These are phyloP conservation scores for Myathropa florea DNA, from an alignment of 2,888 invertebrate genomes.

Conservation along the genomic window DNA sequence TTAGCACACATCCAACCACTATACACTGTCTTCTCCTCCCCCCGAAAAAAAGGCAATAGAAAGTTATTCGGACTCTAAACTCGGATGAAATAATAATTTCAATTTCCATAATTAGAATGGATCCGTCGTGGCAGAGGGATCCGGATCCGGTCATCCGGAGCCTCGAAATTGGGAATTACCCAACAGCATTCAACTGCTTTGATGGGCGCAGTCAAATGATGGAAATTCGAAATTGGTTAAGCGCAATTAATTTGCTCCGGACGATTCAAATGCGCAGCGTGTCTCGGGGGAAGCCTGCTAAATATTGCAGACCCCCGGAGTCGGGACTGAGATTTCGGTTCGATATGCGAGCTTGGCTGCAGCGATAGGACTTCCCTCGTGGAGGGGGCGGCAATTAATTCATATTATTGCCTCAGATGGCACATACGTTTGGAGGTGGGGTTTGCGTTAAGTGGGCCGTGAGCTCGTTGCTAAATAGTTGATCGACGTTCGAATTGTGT, in stretches of 20 bases:
- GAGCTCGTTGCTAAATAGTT: slow-evolving; percentile 5
- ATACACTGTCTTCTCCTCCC: background rate
- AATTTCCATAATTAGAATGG: slow-evolving; percentile 15
- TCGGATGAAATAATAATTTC: slow-evolving; percentile 45
- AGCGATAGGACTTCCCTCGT: background rate
- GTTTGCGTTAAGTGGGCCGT: slow-evolving; percentile 6
- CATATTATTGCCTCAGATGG: background rate
- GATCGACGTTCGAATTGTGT: background rate
- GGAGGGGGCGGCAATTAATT: background rate
- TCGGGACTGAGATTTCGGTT: slow-evolving; percentile 8
- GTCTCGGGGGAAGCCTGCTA: background rate
- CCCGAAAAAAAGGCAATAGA: too few species aligned
- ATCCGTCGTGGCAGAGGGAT: background rate
- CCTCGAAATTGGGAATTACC: background rate
- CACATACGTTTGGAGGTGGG: background rate
- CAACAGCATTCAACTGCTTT: slow-evolving; percentile 25
- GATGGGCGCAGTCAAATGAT: slow-evolving; percentile 7
- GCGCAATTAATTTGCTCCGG: background rate
- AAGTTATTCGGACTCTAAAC: slow-evolving; percentile 9
- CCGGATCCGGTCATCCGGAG: background rate
- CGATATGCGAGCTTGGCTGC: background rate
- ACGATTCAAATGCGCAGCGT: background rate
- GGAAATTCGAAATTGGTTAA: slow-evolving; percentile 1
- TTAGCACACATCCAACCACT: background rate
- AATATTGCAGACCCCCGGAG: slow-evolving; percentile 7